phyloP scores from a whole-genome alignment of 2,888 invertebrate species.

The Rhynchonema sp. region DNA sequence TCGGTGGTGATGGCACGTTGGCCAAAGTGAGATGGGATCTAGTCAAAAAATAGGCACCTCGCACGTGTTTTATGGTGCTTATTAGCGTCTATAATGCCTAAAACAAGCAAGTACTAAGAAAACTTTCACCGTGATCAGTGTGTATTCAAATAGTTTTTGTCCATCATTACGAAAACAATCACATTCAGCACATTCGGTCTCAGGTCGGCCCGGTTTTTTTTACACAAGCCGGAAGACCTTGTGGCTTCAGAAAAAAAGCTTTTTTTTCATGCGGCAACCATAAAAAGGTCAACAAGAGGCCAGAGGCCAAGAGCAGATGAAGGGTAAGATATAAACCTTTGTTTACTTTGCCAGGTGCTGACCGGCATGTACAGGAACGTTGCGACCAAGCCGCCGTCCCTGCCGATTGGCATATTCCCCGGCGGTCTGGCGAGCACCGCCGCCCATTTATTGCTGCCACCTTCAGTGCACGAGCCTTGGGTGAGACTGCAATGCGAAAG shows the following conservation, averaged over 20 bases:
- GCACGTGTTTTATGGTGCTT: background rate
- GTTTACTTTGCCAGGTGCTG: background rate
- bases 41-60: background rate
- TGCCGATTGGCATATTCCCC: slow-evolving; percentile 19
- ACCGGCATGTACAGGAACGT: background rate
- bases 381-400: background rate
- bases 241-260: too few relatives aligned
- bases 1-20: slow-evolving; percentile 24
- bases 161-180: too few relatives aligned
- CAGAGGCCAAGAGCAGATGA: too few relatives aligned
- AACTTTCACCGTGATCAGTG: too few relatives aligned
- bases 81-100: background rate
- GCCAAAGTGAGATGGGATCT: slow-evolving; percentile 9
- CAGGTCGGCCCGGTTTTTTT: too few relatives aligned
- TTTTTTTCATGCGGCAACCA: too few relatives aligned
- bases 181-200: too few relatives aligned
- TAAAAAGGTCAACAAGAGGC: too few relatives aligned
- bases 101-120: background rate
- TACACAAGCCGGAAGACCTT: too few relatives aligned
- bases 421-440: slow-evolving; percentile 18
- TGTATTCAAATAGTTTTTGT: too few relatives aligned
- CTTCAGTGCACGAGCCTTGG: background rate
- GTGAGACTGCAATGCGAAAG: background rate
- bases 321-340: background rate
- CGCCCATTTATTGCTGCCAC: slow-evolving; percentile 12